phyloP scores from a whole-genome alignment of 2,888 invertebrate genomes.

The Drosophila demipolita region DNA sequence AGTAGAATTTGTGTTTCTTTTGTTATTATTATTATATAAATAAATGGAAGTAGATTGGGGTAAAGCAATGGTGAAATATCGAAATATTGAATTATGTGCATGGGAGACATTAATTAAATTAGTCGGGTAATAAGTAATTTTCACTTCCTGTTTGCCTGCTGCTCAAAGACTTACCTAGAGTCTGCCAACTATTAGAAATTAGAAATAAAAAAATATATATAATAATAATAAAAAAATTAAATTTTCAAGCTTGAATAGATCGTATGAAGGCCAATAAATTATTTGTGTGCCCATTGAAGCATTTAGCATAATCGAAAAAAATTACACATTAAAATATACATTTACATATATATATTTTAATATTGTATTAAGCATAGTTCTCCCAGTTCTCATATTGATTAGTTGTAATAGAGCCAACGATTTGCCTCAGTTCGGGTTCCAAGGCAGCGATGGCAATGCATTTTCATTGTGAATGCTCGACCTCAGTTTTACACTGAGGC shows the following conservation, averaged over 20 bases:
- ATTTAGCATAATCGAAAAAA: neutral
- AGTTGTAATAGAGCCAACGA: slow-evolving; percentile 40
- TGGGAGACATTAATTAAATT: no score
- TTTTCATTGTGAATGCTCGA: slow-evolving; percentile 25
- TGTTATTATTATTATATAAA: neutral
- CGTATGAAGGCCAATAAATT: neutral
- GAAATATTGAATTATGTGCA: no score
- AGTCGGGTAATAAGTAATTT: neutral
- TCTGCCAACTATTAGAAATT: no score
- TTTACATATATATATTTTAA: neutral
- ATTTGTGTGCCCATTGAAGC: neutral
- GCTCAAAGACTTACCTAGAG: neutral
- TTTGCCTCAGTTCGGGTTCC: slow-evolving; percentile 15
- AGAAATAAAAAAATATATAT: neutral
- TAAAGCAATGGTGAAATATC: no score
- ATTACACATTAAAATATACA: neutral
- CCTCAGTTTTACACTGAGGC: slow-evolving; percentile 9
- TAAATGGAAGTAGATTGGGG: neutral
- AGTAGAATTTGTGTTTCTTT: neutral
- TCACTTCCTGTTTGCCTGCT: neutral
- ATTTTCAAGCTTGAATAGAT: neutral
- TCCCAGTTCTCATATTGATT: slow-evolving; percentile 35
- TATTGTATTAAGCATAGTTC: neutral
- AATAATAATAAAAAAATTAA: neutral
- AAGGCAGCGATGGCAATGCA: slow-evolving; percentile 49